Percentiles rank a stretch among this genome's conserved stretches.
Conservation (phyloP, 1,140 invertebrate genomes). For the Anastrepha obliqua region DNA sequence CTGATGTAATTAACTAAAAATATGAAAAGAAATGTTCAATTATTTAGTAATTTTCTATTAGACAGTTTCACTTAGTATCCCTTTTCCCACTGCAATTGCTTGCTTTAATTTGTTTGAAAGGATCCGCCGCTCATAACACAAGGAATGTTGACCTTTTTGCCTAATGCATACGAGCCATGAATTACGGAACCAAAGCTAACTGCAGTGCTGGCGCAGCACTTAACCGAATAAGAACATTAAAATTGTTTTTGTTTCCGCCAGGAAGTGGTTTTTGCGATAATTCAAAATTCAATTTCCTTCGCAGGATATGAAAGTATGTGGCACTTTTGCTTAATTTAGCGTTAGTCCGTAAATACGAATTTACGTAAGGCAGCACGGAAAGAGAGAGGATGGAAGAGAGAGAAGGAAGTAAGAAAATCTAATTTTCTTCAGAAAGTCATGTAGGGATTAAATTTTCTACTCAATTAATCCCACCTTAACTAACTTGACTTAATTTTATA, state of each 20-base stretch:
- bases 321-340: conserved; percentile 23
- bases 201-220: conserved; percentile 17
- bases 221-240: background rate
- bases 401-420: background rate
- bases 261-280: conserved; percentile 34
- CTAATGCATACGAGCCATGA: background rate
- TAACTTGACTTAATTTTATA: too few relatives aligned
- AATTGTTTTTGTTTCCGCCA: background rate
- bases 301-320: conserved; percentile 30
- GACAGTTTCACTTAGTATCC: background rate
- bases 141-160: background rate
- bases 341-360: background rate
- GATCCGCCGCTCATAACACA: background rate
- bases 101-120: background rate
- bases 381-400: background rate
- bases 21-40: background rate
- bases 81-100: background rate
- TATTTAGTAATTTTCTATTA: background rate
- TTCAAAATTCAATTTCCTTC: conserved; percentile 23
- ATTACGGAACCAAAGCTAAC: background rate
- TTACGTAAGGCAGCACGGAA: background rate
- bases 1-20: background rate
- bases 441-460: background rate
- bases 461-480: background rate
- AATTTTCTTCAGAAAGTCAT: background rate